Evolutionary conservation across 2,797 vertebrate genomes (phyloP), one percentile per base, ranked within the genome.

Genomic region (Diceros bicornis): DNA sequence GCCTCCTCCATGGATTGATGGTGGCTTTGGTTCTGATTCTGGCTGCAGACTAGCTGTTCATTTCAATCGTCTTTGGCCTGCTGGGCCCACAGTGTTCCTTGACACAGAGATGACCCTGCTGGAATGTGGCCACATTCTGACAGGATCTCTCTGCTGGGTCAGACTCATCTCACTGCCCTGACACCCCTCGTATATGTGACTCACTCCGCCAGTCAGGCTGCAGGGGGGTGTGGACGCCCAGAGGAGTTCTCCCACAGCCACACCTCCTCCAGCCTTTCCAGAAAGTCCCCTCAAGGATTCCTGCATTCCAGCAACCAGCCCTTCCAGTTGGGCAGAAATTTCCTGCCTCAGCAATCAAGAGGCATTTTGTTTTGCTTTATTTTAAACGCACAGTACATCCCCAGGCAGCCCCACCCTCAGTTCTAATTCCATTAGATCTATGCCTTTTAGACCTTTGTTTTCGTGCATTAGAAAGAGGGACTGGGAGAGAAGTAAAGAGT

Each of bases 301-400:
- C 66, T 74, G 68, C 16, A 55, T 94, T 84, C 86, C 84, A 97
- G 41, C 93, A 98, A 89, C 96, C 96, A 96, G 97, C 83, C 85
- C 96, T 97, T 98, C 95, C 86, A 97, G 95, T 98, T 98, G 44
- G 84, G 96, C 97, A 98, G 98, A 94, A 90, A 98, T 89, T 96
- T 92, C 61, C 50, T 97, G 93, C 84, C 95, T 97, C 94, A 91
- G 96, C 94, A 95, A 88, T 82, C 64, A 17, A 89, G 78, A 96
- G 47, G 61, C 74, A 52, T 94, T 95, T 47, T 93, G 91, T 96
- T 95, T 90, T 96, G 83, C 90, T 97, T 94, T 95, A 71, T 89
- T 97, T 95, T 82, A 97, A 98, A 96, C 86, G 62, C 81, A 44
- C 16, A n/a, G 89, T 71, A 50, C 71, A 75, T 93, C 91, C 85